Base-by-base conservation (phyloP, 2,888 invertebrate genomes). In the Noctua comes region DNA sequence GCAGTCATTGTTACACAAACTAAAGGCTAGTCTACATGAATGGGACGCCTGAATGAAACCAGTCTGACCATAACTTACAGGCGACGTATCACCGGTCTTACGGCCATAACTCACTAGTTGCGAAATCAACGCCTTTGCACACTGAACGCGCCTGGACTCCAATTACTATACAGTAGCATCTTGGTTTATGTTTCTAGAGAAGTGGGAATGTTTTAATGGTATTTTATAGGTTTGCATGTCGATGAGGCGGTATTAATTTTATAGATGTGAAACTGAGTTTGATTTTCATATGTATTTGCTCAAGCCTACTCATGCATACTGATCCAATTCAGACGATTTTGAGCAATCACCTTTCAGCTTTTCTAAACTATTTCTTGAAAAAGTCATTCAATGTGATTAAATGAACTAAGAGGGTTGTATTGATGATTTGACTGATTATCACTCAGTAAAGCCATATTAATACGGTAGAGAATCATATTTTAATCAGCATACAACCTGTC, bases 1-100 rank as follows among this genome's bases (percentile, higher is more conserved):
- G 51, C 66, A 48, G 36, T 24, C 59, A 79, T 87, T 86, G 83
- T 85, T 79, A 79, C 76, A 80, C 75, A 84, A 85, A 79, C 78
- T 68, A 76, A 80, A 69, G 64, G 71, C 78, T 76, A 27, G 68
- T 66, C 84, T 78, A 57, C 80, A 86, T 91, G 91, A 91, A 91
- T 91, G 88, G 88, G 78, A 82, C 69, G 86, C 82, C 86, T 94
- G 94, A 95, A 95, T 94, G 93, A 90, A 93, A 93, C 93, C 91
- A 92, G 94, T 91, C 87, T 79, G 79, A 85, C 91, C 84, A 92
- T 95, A 94, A 94, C 86, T 95, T 91, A 93, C 88, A 54, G 83
- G 88, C 84, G 94, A 93, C 93, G 89, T 94, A 95, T 95, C 95
- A 93, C 91, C 88, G 91, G 90, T 68, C 92, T 94, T 92, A 93